A percentile compares a stretch with the other conserved stretches of the same genome.
Evolutionary conservation across 2,797 vertebrate genomes (phyloP).

Genomic region (Cossypha niveicapilla): DNA sequence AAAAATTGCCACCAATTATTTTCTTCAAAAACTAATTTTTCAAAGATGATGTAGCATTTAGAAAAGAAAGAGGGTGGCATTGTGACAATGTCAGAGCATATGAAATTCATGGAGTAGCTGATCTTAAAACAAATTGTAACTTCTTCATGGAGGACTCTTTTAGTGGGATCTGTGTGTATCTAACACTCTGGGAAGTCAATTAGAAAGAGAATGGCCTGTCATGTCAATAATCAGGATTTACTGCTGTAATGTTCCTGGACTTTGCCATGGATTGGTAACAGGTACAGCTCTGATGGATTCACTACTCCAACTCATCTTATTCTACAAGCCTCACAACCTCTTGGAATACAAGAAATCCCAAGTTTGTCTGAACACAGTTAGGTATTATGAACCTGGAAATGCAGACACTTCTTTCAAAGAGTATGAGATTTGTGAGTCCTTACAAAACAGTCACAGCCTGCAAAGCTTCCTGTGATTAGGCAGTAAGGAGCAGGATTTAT

Average conservation of each 20-base stretch:
- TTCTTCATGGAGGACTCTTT: neutral
- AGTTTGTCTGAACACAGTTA: neutral
- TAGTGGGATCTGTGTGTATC: neutral
- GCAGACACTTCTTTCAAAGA: neutral
- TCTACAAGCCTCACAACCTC: neutral
- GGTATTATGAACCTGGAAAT: neutral
- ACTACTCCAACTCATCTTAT: neutral
- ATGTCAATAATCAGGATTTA: neutral
- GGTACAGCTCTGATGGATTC: neutral
- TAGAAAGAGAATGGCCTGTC: neutral
- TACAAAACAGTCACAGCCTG: neutral
- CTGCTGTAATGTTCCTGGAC: neutral
- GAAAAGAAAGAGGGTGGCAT: neutral
- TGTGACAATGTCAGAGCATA: neutral
- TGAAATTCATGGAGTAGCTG: neutral
- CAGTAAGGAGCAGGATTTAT: neutral
- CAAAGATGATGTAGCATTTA: neutral
- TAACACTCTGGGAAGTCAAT: neutral
- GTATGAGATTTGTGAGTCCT: neutral
- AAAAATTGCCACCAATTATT: neutral
- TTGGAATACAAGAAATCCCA: neutral
- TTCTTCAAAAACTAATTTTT: neutral
- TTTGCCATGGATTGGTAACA: neutral
- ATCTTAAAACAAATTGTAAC: neutral
- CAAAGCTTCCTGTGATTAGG: neutral